Evolutionary conservation across 1,140 invertebrate species (phyloP), one percentile per base, ranked within the genome.

Genomic region (Calliopsis andreniformis): DNA sequence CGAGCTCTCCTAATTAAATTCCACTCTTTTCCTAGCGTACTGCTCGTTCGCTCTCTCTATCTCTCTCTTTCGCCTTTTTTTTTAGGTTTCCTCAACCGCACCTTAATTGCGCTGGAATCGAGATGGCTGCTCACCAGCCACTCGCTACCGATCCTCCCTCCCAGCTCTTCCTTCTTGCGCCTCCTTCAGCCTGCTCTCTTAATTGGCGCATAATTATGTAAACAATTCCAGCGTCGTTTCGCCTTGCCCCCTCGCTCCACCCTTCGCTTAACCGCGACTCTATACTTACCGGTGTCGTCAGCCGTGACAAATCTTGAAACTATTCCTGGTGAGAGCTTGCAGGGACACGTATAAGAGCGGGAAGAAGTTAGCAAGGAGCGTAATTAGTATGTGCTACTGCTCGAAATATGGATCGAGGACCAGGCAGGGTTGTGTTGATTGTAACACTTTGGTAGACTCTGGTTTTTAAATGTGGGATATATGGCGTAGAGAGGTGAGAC

Each of bases 141-240:
- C 87, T 88, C 87, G 62, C 81, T 82, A 58, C 80, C 72, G 78
- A 87, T 83, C 78, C 79, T 83, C 82, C 84, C 28, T 59, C 51
- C 42, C 81, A 45, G n/a, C 63, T 76, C 77, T 64, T 62, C 47
- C 23, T 64, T 30, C 76, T 66, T 69, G 30, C 61, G 51, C 80
- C 82, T 77, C 78, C 83, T 80, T 78, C 79, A 79, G 78, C 59
- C 73, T 70, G 81, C 84, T 86, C 76, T 79, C 88, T 90, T 91
- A 90, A 91, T 91, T 91, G 89, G 89, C 86, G 85, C 87, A 90
- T 90, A 90, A 90, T 90, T 90, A 90, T 88, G 87, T 89, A 89
- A 91, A 89, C 86, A 91, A 89, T 90, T 86, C 79, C 45, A 61
- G 78, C 83, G 55, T 78, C 58, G 58, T 80, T 83, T 4, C 56